These are phyloP conservation scores for Oxyteleia sp. DNA, from an alignment of 2,888 invertebrate species.

Conservation along the genomic window DNA sequence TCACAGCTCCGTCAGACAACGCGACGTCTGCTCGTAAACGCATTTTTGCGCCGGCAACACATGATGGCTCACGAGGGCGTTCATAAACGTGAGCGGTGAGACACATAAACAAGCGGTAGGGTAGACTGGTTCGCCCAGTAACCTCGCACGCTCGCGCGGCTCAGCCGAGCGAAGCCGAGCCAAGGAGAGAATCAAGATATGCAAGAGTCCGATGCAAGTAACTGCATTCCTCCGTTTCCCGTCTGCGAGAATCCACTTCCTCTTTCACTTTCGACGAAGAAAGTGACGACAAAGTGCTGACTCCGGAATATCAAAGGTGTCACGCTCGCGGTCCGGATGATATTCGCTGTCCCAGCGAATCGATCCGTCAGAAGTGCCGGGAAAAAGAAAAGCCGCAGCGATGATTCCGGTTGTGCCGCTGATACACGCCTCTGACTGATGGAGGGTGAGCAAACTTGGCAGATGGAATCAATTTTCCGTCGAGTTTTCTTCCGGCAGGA, in stretches of 20 bases:
- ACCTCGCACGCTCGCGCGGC: slow-evolving; percentile 77
- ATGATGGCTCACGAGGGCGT: slow-evolving; percentile 60
- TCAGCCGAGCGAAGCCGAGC: slow-evolving; percentile 68
- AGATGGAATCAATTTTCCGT: slow-evolving; percentile 64
- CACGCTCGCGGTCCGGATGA: background rate
- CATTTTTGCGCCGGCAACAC: slow-evolving; percentile 57
- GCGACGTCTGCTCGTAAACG: slow-evolving; percentile 53
- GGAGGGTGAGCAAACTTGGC: slow-evolving; percentile 24
- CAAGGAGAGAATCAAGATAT: slow-evolving; percentile 76
- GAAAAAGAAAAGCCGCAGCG: slow-evolving; percentile 30
- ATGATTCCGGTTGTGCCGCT: slow-evolving; percentile 23
- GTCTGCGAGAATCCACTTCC: slow-evolving; percentile 57
- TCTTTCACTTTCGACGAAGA: slow-evolving; percentile 75
- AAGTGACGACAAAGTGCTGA: slow-evolving; percentile 67
- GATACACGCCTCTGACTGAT: slow-evolving; percentile 13
- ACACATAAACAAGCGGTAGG: slow-evolving; percentile 75
- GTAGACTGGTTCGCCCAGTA: slow-evolving; percentile 84
- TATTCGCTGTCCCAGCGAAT: slow-evolving; percentile 27
- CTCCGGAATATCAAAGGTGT: slow-evolving; percentile 63
- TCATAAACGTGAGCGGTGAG: slow-evolving; percentile 56
- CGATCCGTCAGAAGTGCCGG: slow-evolving; percentile 33
- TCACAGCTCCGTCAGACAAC: slow-evolving; percentile 46
- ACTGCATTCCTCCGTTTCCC: slow-evolving; percentile 78
- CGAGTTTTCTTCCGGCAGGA: slow-evolving; percentile 35
- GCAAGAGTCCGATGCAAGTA: slow-evolving; percentile 76